phyloP scores from a whole-genome alignment of 2,113 vertebrate genomes.

The Callaeas wilsoni region DNA sequence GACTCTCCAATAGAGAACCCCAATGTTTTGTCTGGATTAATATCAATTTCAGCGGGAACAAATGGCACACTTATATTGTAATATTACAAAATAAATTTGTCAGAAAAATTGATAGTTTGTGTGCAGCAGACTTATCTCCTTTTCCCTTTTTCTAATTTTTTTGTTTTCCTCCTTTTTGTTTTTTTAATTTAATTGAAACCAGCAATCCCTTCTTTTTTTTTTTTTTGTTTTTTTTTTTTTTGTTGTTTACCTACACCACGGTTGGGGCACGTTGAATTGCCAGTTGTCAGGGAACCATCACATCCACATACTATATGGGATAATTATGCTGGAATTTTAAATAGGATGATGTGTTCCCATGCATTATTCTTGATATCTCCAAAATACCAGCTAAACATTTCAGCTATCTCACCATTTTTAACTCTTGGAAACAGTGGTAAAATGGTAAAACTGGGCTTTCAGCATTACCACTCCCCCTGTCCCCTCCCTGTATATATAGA shows the following conservation, averaged over 20 bases:
- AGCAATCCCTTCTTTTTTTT: not conserved
- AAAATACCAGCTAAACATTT: not conserved
- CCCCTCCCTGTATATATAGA: no score
- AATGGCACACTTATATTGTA: not conserved
- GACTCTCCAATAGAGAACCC: not conserved
- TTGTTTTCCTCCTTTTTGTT: not conserved
- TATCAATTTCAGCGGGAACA: not conserved
- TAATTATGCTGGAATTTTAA: not conserved
- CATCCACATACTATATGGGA: not conserved
- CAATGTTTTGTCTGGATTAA: not conserved
- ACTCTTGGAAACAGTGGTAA: not conserved
- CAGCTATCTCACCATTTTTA: not conserved
- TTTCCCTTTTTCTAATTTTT: not conserved
- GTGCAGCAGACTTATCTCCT: not conserved
- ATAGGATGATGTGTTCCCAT: not conserved
- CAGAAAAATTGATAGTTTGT: not conserved
- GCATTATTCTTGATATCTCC: not conserved
- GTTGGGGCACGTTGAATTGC: not conserved
- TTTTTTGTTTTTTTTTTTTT: not conserved
- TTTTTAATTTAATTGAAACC: rapidly evolving
- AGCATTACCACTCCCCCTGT: not conserved
- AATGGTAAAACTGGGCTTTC: not conserved
- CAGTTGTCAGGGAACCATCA: not conserved
- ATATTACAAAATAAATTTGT: not conserved
- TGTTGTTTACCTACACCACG: not conserved